Conservation (phyloP, 2,888 invertebrate species). For the Trachelus iudaicus region DNA sequence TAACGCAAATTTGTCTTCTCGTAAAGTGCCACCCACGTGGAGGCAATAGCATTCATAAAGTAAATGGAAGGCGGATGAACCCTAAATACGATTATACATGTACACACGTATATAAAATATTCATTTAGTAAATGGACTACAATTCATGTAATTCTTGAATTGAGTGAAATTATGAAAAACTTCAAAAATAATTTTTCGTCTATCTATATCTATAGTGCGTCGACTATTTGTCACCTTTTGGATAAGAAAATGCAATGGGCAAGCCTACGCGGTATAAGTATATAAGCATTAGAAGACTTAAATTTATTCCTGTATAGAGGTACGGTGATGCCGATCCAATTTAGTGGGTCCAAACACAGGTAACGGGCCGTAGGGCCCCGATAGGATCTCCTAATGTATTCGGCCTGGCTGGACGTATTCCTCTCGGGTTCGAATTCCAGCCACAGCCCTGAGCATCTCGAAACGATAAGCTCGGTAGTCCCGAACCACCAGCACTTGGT, state of each 20-base stretch:
- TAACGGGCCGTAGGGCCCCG: slow-evolving; percentile 34
- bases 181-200: background rate
- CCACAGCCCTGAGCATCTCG: slow-evolving; percentile 15
- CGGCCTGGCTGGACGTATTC: background rate
- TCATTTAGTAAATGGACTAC: too few species aligned
- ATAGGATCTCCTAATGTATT: slow-evolving; percentile 29
- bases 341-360: slow-evolving; percentile 45
- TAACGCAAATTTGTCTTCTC: background rate
- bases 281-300: background rate
- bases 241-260: background rate
- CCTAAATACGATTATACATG: too few species aligned
- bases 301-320: slow-evolving; percentile 2
- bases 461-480: slow-evolving; percentile 27
- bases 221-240: background rate
- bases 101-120: too few species aligned
- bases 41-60: background rate
- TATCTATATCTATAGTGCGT: background rate
- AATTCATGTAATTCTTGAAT: too few species aligned
- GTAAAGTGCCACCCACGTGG: background rate
- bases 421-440: slow-evolving; percentile 24
- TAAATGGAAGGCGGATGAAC: too few species aligned
- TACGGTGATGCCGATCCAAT: slow-evolving; percentile 43
- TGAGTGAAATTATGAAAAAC: background rate
- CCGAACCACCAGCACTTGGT: slow-evolving; percentile 27
- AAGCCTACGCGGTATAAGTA: background rate